phyloP scores from a whole-genome alignment of 2,888 invertebrate species.

The Polia nebulosa region DNA sequence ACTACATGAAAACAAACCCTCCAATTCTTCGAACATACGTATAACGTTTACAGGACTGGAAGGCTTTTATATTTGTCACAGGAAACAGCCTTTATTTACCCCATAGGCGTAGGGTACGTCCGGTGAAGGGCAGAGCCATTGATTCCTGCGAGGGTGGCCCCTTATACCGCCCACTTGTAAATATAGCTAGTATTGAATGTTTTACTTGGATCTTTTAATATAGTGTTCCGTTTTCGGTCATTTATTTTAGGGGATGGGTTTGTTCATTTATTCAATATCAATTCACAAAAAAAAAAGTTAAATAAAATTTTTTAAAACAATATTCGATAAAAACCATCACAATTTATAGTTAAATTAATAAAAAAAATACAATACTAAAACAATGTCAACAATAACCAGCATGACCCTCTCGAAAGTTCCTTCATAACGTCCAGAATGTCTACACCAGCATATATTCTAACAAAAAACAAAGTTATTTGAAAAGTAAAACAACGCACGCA shows the following conservation, averaged over 20 bases:
- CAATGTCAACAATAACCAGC: slow-evolving; percentile 3
- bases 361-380: no score
- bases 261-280: no score
- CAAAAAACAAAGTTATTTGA: slow-evolving; percentile 42
- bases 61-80: slow-evolving; percentile 83
- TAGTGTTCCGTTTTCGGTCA: slow-evolving; percentile 10
- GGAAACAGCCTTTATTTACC: slow-evolving; percentile 85
- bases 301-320: no score
- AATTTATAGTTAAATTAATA: no score
- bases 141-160: slow-evolving; percentile 78
- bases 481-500: slow-evolving; percentile 50
- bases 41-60: slow-evolving; percentile 65
- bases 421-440: slow-evolving; percentile 9
- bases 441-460: slow-evolving; percentile 33
- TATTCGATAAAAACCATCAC: no score
- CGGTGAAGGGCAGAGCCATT: slow-evolving; percentile 82
- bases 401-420: background rate
- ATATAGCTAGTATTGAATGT: slow-evolving; percentile 79
- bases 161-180: slow-evolving; percentile 79
- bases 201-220: slow-evolving; percentile 59
- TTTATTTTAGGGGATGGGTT: slow-evolving; percentile 2
- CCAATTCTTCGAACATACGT: slow-evolving; percentile 59
- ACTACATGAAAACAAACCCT: slow-evolving; percentile 54
- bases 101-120: slow-evolving; percentile 76
- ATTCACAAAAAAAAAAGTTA: no score